Evolutionary conservation across 2,888 invertebrate species (phyloP).

Genomic region (Plagodis dolabraria): DNA sequence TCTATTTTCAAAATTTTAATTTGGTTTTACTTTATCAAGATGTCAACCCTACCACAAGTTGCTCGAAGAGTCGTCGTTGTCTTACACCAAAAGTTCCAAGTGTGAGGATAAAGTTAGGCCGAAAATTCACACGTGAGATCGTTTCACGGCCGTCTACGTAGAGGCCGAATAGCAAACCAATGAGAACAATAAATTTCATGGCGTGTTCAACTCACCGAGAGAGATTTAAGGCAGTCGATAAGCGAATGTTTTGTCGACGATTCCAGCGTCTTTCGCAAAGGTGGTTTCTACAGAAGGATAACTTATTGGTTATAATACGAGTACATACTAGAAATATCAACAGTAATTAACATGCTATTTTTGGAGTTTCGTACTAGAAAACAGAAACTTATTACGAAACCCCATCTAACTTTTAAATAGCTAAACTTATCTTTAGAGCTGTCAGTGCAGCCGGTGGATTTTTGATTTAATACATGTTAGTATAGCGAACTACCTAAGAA

Average conservation of each 20-base stretch:
- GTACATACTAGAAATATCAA: too few relatives aligned
- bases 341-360: too few relatives aligned
- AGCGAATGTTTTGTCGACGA: constrained; percentile 61
- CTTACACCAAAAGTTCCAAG: not conserved
- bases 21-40: not conserved
- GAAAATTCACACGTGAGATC: constrained; percentile 42
- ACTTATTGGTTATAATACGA: not conserved
- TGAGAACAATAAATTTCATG: constrained; percentile 56
- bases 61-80: not conserved
- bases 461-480: too few relatives aligned
- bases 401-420: too few relatives aligned
- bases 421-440: too few relatives aligned
- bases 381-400: too few relatives aligned
- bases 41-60: too few relatives aligned
- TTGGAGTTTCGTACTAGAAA: too few relatives aligned
- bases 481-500: too few relatives aligned
- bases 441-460: too few relatives aligned
- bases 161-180: constrained; percentile 49
- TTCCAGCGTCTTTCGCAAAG: constrained; percentile 42
- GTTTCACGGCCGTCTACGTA: constrained; percentile 44
- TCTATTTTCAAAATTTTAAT: too few relatives aligned
- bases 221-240: constrained; percentile 71
- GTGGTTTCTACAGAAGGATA: constrained; percentile 21
- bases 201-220: constrained; percentile 63
- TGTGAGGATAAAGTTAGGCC: constrained; percentile 3